Conservation (phyloP, 2,888 invertebrate genomes). For the Mesoligia furuncula region DNA sequence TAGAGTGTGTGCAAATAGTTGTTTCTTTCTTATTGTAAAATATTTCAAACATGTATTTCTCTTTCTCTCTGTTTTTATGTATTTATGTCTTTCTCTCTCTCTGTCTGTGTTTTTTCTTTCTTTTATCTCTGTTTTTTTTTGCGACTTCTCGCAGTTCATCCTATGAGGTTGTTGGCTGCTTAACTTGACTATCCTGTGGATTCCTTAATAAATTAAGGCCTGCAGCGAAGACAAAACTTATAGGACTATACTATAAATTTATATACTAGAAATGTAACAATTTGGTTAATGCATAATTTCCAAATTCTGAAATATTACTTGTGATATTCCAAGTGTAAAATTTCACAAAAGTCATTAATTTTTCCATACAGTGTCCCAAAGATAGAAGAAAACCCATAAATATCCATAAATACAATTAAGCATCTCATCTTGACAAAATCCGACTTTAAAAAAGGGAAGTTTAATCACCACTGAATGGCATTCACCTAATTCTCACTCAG, state of each 20-base stretch:
- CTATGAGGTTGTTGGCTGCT: not conserved
- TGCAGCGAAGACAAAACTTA: not conserved
- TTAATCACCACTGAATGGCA: constrained; percentile 69
- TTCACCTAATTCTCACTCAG: constrained; percentile 72
- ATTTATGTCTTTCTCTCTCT: no score
- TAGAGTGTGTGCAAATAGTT: not conserved
- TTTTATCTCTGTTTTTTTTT: not conserved
- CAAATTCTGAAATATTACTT: no score
- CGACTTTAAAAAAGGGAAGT: constrained; percentile 61
- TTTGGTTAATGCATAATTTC: not conserved
- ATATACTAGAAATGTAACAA: not conserved
- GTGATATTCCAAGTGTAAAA: not conserved
- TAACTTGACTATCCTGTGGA: not conserved
- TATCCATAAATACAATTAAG: constrained; percentile 34
- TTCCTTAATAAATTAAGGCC: not conserved
- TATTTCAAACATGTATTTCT: not conserved
- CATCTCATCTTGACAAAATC: constrained; percentile 54
- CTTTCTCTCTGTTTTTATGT: no score
- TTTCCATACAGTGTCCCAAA: not conserved
- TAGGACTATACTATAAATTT: not conserved
- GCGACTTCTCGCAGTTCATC: not conserved
- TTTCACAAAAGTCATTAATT: not conserved
- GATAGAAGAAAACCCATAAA: not conserved
- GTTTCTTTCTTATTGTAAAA: not conserved
- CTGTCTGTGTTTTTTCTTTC: no score